These are phyloP conservation scores for Drosophila dives DNA, from an alignment of 2,888 invertebrate genomes.

Conservation along the genomic window DNA sequence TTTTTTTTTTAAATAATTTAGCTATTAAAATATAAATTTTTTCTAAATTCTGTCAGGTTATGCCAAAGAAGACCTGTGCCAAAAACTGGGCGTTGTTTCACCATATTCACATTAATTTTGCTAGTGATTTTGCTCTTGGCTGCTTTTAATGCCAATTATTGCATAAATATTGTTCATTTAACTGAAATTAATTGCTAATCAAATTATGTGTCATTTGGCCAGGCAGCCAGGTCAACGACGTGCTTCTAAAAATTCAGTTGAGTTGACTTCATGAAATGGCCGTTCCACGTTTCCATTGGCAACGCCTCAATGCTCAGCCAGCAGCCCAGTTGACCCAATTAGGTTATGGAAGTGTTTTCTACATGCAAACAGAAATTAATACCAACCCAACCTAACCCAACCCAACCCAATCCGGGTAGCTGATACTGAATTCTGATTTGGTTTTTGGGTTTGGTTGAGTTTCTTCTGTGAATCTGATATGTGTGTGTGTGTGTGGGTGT, in stretches of 20 bases:
- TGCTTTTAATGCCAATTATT: conserved; percentile 65
- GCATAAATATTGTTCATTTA: conserved; percentile 62
- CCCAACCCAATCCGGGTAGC: neutral
- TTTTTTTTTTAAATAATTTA: neutral
- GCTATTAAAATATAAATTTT: neutral
- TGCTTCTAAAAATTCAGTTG: conserved; percentile 20
- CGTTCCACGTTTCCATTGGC: conserved; percentile 15
- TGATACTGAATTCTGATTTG: neutral
- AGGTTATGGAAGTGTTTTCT: conserved; percentile 15
- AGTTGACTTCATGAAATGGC: conserved; percentile 49
- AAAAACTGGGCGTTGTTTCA: conserved; percentile 34
- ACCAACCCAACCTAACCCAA: neutral
- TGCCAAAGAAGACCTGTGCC: conserved; percentile 31
- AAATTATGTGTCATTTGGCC: conserved; percentile 54
- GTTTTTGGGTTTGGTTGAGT: conserved; percentile 5
- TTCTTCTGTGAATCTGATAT: neutral
- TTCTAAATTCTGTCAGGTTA: no score
- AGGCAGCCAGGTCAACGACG: conserved; percentile 9
- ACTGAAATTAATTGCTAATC: conserved; percentile 69
- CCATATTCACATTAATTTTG: conserved; percentile 3
- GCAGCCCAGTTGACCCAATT: conserved; percentile 63
- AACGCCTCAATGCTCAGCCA: neutral
- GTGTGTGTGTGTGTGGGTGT: conserved; percentile 15
- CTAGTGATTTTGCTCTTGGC: conserved; percentile 32
- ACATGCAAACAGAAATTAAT: neutral